phyloP scores from a whole-genome alignment of 2,888 invertebrate genomes.

The Tromatobia lineatoria region DNA sequence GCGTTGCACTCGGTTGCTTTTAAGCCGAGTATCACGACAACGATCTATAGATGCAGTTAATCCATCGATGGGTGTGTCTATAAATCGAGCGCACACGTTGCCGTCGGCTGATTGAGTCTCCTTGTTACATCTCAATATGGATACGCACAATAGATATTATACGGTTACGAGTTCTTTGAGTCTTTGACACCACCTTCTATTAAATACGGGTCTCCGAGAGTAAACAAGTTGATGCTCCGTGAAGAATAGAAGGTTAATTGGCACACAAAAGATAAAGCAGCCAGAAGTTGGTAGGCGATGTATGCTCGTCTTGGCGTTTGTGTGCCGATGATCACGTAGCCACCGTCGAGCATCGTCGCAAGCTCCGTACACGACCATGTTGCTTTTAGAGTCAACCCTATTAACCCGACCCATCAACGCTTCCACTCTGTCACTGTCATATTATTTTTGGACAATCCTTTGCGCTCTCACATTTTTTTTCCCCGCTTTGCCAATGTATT shows the following conservation, averaged over 20 bases:
- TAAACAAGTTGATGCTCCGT: conserved; percentile 52
- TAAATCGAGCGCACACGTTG: conserved; percentile 22
- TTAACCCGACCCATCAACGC: not conserved
- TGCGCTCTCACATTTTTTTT: not conserved
- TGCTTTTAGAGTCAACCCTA: conserved; percentile 4
- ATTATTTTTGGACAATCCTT: not conserved
- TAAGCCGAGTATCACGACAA: not conserved
- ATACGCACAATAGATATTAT: conserved; percentile 7
- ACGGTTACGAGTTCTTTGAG: conserved; percentile 12
- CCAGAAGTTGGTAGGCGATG: conserved; percentile 5
- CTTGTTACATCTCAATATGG: not conserved
- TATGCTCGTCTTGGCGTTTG: conserved; percentile 5
- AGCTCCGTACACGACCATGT: not conserved
- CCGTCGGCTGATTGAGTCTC: not conserved
- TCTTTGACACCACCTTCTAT: conserved; percentile 13
- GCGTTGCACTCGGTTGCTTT: conserved; percentile 25
- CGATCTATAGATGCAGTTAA: conserved; percentile 18
- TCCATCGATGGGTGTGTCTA: conserved; percentile 20
- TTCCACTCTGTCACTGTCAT: not conserved
- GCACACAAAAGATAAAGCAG: conserved; percentile 55
- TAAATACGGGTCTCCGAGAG: conserved; percentile 16
- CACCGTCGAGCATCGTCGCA: conserved; percentile 5
- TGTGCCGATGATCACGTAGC: conserved; percentile 59
- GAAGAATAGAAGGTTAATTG: conserved; percentile 60
- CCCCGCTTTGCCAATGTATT: not conserved